Evolutionary conservation across 2,113 vertebrate species (phyloP).

Genomic region (Gnathonemus longibarbis): DNA sequence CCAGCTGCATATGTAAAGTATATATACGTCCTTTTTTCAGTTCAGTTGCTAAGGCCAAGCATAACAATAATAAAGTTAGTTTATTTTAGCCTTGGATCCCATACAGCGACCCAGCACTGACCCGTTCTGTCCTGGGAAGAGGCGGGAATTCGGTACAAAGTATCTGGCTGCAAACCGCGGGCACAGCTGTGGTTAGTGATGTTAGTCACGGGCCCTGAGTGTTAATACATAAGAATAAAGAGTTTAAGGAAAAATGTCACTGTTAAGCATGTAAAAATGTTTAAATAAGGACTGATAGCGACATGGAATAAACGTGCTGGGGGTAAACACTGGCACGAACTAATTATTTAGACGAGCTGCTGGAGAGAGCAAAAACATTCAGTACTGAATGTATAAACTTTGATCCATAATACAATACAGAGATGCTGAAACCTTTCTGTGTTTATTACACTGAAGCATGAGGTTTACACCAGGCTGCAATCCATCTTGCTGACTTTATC

Average conservation of each 20-base stretch:
- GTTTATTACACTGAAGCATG: not conserved
- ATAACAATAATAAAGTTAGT: conserved; percentile 42
- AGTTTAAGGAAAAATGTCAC: not conserved
- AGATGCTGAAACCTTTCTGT: not conserved
- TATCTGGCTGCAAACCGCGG: conserved; percentile 35
- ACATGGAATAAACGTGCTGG: not conserved
- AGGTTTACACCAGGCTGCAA: not conserved
- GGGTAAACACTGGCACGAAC: not conserved
- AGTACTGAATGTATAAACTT: not conserved
- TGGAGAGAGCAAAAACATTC: not conserved
- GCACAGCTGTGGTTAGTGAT: conserved; percentile 23
- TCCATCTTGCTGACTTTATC: not conserved
- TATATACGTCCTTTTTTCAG: conserved; percentile 14
- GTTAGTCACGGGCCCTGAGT: conserved; percentile 6
- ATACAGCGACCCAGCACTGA: conserved; percentile 40
- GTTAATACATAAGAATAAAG: not conserved
- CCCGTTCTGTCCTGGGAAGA: conserved; percentile 38
- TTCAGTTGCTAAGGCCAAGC: conserved; percentile 28
- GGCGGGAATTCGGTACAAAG: conserved; percentile 30
- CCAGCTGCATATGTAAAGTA: conserved; percentile 10
- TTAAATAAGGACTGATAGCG: not conserved
- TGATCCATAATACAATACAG: not conserved
- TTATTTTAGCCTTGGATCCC: conserved; percentile 42
- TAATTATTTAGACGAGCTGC: conserved; percentile 1
- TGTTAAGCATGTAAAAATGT: conserved; percentile 16